phyloP scores from a whole-genome alignment of 2,888 invertebrate genomes.

The Caenorhabditis plicata region DNA sequence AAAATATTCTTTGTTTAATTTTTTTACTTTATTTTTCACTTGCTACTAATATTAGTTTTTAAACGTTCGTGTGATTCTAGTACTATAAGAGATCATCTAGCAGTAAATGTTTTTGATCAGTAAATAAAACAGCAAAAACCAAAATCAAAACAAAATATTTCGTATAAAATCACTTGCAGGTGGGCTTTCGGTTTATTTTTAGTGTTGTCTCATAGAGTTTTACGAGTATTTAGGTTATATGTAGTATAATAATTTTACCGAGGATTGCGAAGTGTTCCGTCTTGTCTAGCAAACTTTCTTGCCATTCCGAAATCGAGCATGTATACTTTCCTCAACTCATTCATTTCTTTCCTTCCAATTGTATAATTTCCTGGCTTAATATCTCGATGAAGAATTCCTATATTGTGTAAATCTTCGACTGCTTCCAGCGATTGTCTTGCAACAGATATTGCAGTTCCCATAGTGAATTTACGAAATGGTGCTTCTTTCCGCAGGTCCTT shows the following conservation, averaged over 20 bases:
- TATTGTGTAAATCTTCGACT: conserved; percentile 45
- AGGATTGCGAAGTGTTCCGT: conserved; percentile 47
- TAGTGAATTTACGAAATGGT: conserved; percentile 41
- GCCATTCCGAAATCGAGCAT: conserved; percentile 53
- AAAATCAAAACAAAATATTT: too few relatives aligned
- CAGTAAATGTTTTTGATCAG: too few relatives aligned
- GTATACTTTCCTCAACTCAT: conserved; percentile 43
- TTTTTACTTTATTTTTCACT: too few relatives aligned
- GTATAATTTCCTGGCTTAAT: conserved; percentile 53
- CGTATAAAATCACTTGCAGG: too few relatives aligned
- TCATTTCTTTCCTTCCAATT: conserved; percentile 40
- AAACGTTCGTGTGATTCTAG: too few relatives aligned
- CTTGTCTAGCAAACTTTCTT: conserved; percentile 45
- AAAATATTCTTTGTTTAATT: too few relatives aligned
- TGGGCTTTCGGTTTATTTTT: too few relatives aligned
- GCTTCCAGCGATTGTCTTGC: conserved; percentile 45
- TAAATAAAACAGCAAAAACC: too few relatives aligned
- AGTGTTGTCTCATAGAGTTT: too few relatives aligned
- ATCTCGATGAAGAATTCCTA: conserved; percentile 46
- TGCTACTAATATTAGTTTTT: too few relatives aligned
- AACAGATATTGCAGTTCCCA: conserved; percentile 48
- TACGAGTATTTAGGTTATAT: background rate
- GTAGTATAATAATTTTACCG: too few relatives aligned
- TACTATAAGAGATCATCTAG: too few relatives aligned
- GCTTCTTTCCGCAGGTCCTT: conserved; percentile 38